Percentiles rank a stretch among this genome's conserved stretches.
phyloP scores from a whole-genome alignment of 2,113 vertebrate genomes.

The Catharus bicknelli region DNA sequence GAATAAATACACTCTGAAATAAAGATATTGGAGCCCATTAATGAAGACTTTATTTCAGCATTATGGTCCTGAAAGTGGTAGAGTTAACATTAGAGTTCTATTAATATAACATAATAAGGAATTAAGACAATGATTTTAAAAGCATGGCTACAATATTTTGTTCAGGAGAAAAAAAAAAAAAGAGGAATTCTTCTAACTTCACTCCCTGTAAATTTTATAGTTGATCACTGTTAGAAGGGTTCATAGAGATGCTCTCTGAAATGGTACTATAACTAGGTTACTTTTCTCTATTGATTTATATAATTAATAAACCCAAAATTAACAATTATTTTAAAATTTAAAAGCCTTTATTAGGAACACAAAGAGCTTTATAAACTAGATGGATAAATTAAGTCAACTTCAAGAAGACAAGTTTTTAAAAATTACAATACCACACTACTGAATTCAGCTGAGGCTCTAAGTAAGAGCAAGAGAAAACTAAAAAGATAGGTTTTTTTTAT shows the following conservation, averaged over 20 bases:
- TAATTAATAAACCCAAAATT: neutral
- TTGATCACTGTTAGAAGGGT: neutral
- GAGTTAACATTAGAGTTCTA: neutral
- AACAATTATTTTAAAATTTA: neutral
- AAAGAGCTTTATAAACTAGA: neutral
- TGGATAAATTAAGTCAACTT: neutral
- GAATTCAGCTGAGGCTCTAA: neutral
- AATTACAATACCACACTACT: neutral
- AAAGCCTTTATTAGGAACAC: neutral
- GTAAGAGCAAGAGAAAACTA: neutral
- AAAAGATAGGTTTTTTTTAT: neutral
- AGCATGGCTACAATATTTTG: neutral
- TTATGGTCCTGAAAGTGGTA: neutral
- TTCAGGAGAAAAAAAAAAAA: neutral
- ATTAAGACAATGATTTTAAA: neutral
- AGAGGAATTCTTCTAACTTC: neutral
- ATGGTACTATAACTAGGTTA: neutral
- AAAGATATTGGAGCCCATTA: neutral
- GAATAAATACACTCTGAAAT: neutral
- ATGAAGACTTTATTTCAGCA: neutral
- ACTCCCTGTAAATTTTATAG: neutral
- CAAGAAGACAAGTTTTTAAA: neutral
- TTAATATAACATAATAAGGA: neutral
- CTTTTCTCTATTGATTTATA: neutral
- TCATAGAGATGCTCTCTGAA: neutral